phyloP scores from a whole-genome alignment of 2,888 invertebrate genomes.

The Drosophila crucigera region DNA sequence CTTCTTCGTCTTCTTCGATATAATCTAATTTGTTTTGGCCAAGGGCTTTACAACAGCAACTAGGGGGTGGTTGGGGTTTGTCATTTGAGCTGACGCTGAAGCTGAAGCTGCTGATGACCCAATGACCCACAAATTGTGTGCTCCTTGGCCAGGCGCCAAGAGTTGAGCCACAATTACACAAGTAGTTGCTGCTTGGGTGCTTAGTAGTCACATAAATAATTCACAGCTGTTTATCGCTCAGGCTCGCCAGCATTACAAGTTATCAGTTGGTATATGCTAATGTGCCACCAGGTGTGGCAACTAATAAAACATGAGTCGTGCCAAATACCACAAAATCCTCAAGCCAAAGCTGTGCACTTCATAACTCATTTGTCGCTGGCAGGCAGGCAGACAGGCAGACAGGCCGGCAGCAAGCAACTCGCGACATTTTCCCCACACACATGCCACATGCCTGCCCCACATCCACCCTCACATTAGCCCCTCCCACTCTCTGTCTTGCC shows the following conservation, averaged over 20 bases:
- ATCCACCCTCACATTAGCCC: constrained; percentile 15
- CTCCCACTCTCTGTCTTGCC: neutral
- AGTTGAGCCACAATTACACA: neutral
- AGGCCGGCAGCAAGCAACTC: constrained; percentile 1
- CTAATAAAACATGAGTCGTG: constrained; percentile 52
- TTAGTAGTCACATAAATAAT: constrained; percentile 24
- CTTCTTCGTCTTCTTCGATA: constrained; percentile 37
- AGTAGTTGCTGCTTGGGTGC: neutral
- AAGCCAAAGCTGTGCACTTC: constrained; percentile 53
- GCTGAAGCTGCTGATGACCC: constrained; percentile 45
- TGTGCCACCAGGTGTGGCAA: constrained; percentile 48
- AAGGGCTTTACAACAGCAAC: constrained; percentile 15
- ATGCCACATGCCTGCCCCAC: neutral
- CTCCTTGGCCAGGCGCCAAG: constrained; percentile 11
- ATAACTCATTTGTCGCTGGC: constrained; percentile 71
- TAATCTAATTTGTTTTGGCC: constrained; percentile 71
- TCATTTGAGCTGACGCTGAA: neutral
- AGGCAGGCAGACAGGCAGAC: neutral
- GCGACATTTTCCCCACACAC: constrained; percentile 14
- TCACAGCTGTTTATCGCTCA: constrained; percentile 42
- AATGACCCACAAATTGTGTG: constrained; percentile 63
- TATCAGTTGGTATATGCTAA: constrained; percentile 32
- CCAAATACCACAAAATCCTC: constrained; percentile 72
- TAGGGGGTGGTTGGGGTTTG: constrained; percentile 29
- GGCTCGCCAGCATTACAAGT: constrained; percentile 36